Evolutionary conservation across 2,888 invertebrate genomes (phyloP), one percentile per base, ranked within the genome.

Genomic region (Dinocampus coccinellae): DNA sequence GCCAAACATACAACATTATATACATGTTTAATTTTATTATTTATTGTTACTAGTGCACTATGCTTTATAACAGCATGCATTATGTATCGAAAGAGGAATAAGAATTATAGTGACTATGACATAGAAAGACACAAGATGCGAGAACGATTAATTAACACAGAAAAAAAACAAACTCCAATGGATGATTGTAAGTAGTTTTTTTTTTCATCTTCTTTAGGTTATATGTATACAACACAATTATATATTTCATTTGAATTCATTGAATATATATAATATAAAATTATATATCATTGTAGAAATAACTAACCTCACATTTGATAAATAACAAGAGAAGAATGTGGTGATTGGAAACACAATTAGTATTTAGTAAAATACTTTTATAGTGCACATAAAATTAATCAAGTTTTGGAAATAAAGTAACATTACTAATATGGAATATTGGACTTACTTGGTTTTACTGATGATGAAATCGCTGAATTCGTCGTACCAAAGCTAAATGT

Each of bases 401-500:
- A n/a, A n/a, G n/a, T n/a, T n/a, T n/a, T n/a, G n/a, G n/a, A n/a
- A n/a, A n/a, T n/a, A n/a, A n/a, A n/a, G n/a, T n/a, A n/a, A n/a
- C n/a, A n/a, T n/a, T n/a, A n/a, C n/a, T 29, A 4, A 4, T 29
- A 10, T 36, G 24, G 7, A 16, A 24, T 24, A 6, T 9, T 33
- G 33, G 20, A 26, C 29, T n/a, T 74, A 86, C 84, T 80, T 69
- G 84, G 83, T 76, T 85, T 86, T 9, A 84, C 87, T 78, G 77
- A 90, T 83, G 86, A 84, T 16, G 84, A 82, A 52, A 85, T 79
- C 13, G 85, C 82, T 1, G 87, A 73, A 0, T 84, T 80, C 20
- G 86, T 82, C 24, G 86, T 82, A n/a, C 87, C 86, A 67, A 87
- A 88, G 53, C 87, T 85, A 74, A 91, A 89, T 29, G 88, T 88